Conservation (phyloP, 2,113 vertebrate species). For the Hemicordylus capensis region DNA sequence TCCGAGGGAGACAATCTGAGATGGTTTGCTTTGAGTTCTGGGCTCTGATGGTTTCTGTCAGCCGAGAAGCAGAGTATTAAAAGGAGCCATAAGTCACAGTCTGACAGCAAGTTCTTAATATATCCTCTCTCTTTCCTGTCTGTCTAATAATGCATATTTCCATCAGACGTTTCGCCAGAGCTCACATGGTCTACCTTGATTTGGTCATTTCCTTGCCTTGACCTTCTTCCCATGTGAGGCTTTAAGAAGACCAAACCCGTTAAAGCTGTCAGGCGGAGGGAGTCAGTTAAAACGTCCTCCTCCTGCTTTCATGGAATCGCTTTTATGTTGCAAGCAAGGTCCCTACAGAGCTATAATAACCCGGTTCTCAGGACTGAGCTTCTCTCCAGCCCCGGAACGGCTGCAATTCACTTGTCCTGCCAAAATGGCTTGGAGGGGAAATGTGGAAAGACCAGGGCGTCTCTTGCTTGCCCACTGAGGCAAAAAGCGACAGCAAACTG, state of each 20-base stretch:
- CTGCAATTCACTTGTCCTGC: neutral
- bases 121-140: no score
- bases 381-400: no score
- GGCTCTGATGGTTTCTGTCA: neutral
- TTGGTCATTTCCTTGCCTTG: neutral
- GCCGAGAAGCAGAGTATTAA: rapidly evolving
- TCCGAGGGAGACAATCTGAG: neutral
- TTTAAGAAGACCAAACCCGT: conserved; percentile 3
- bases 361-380: rapidly evolving
- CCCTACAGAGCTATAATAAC: neutral
- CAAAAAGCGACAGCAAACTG: neutral
- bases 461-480: neutral
- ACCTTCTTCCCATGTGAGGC: neutral
- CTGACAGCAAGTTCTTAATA: rapidly evolving
- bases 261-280: neutral
- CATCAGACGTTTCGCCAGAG: neutral
- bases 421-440: neutral
- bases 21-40: neutral
- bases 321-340: neutral
- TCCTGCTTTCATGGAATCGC: neutral
- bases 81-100: rapidly evolving
- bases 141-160: neutral
- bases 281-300: neutral
- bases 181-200: rapidly evolving
- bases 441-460: neutral